A percentile compares a stretch with the other conserved stretches of the same genome.
Conservation (phyloP, 2,113 vertebrate species). For the Lathamus discolor region DNA sequence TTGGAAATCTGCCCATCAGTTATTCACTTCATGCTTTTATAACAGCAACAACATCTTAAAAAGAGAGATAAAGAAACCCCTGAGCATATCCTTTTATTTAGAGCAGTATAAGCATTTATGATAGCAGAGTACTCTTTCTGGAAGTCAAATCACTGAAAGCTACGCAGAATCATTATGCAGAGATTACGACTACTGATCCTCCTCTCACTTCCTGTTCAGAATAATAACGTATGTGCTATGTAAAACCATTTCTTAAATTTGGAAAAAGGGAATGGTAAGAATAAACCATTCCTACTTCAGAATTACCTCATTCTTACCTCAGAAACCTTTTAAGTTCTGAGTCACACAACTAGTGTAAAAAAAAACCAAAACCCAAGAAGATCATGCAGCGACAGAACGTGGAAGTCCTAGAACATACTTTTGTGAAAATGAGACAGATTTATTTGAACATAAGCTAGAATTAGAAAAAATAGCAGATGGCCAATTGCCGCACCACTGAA, state of each 20-base stretch:
- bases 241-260: not conserved
- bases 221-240: not conserved
- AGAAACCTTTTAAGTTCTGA: not conserved
- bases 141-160: not conserved
- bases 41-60: not conserved
- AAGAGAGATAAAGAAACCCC: not conserved
- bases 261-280: not conserved
- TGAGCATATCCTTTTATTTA: not conserved
- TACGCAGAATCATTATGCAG: not conserved
- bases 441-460: slow-evolving; percentile 22
- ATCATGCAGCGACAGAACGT: not conserved
- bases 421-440: not conserved
- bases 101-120: not conserved
- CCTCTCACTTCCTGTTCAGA: not conserved
- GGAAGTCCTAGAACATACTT: not conserved
- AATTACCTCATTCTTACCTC: not conserved
- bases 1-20: slow-evolving; percentile 17
- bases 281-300: not conserved
- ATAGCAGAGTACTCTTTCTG: not conserved
- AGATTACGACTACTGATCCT: not conserved
- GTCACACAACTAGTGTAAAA: not conserved
- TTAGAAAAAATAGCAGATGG: slow-evolving; percentile 63
- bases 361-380: not conserved
- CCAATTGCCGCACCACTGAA: not conserved
- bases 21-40: not conserved